Evolutionary conservation across 2,888 invertebrate species (phyloP), one percentile per base, ranked within the genome.

Genomic region (Tenthredo livida): DNA sequence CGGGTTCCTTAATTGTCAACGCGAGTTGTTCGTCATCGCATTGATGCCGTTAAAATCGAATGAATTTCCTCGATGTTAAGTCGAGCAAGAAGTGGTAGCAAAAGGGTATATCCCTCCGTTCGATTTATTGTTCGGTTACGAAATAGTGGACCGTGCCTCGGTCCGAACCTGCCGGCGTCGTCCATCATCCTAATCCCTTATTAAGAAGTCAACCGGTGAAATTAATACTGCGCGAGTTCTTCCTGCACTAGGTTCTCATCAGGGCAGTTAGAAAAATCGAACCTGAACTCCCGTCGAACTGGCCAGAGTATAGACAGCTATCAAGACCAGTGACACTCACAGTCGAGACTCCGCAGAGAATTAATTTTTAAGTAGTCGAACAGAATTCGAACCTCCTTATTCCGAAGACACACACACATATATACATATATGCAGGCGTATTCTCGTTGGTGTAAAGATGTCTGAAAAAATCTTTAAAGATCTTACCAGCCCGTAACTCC

Each of bases 171-270:
- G 33, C 37, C 83, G 67, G 67, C 67, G 83, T 50, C 83, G 83
- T 83, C 83, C 83, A 83, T 83, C 83, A 83, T 83, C 83, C 83
- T 83, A 83, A 83, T 83, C 83, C 83, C 83, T 83, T 83, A 83
- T 83, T 83, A 83, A 83, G 83, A 83, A 83, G 83, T 83, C 83
- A 83, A 83, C 67, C 83, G 83, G 83, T 83, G 83, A 83, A 83
- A 83, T 83, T 83, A 83, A 83, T 83, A 83, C 83, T 83, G 70
- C 83, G 83, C 67, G 83, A 83, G 83, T 25, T 83, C 80, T 83
- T 70, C 83, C 83, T 70, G 83, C 65, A 70, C 70, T 33, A 29
- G 67, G 47, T 83, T 83, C 83, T 83, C 83, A 65, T 83, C 83
- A 80, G 61, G 47, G 67, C 83, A 58, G 37, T 83, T 50, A 40